A percentile compares a stretch with the other conserved stretches of the same genome.
These are phyloP conservation scores for Odontothrips loti DNA, from an alignment of 2,888 invertebrate species.

Conservation along the genomic window DNA sequence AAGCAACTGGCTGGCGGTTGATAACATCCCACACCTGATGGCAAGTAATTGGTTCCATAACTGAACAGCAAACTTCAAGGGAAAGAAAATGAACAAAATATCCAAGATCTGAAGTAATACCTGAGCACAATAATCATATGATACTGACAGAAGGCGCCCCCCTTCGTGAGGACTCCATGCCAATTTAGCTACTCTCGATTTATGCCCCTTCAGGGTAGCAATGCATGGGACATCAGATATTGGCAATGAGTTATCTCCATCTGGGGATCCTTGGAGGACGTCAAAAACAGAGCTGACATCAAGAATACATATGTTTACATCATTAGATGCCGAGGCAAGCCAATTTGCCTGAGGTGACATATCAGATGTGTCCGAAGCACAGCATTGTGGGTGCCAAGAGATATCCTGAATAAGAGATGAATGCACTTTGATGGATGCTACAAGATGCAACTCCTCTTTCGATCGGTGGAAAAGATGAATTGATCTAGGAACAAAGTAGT, in stretches of 20 bases:
- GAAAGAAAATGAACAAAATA: not conserved
- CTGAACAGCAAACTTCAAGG: not conserved
- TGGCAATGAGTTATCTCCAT: not conserved
- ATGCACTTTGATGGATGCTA: not conserved
- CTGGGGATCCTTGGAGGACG: not conserved
- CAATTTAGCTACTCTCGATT: not conserved
- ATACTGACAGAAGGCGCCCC: not conserved
- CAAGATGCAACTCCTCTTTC: not conserved
- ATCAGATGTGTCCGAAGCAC: not conserved
- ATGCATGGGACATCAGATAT: not conserved
- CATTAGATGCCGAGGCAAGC: not conserved
- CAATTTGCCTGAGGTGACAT: not conserved
- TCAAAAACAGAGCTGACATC: not conserved
- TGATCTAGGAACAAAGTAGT: not conserved
- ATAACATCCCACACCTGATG: not conserved
- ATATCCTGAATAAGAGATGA: not conserved
- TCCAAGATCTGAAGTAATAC: not conserved
- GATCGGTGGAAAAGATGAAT: not conserved
- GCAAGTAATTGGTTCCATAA: not conserved
- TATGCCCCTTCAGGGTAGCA: not conserved
- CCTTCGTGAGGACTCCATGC: conserved; percentile 11
- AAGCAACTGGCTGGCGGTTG: not conserved
- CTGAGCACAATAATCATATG: not conserved
- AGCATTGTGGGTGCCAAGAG: conserved; percentile 4
- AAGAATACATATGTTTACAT: not conserved